Percentiles rank a stretch among this genome's conserved stretches.
These are phyloP conservation scores for Notoglanidium macrostoma DNA, from an alignment of 2,797 vertebrate genomes.

Conservation along the genomic window DNA sequence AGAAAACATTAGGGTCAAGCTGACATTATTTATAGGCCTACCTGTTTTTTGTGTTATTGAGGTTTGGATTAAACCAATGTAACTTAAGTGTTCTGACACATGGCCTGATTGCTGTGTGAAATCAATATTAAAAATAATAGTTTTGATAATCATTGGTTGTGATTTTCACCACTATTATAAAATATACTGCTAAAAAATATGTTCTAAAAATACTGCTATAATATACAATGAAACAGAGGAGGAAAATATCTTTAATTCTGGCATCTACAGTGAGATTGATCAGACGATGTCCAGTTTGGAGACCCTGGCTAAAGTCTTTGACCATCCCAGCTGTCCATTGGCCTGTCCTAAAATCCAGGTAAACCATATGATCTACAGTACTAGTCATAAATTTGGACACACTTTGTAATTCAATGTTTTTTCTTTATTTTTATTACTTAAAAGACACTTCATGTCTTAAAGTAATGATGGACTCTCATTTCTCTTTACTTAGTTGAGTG, in stretches of 20 bases:
- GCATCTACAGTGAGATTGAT: constrained; percentile 77
- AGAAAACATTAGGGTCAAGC: background rate
- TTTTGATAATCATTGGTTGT: background rate
- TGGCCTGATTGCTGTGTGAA: background rate
- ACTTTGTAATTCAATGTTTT: too few species aligned
- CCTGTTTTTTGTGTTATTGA: background rate
- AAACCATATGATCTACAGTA: constrained; percentile 4
- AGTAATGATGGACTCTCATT: too few species aligned
- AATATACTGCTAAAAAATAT: background rate
- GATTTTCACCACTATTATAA: background rate
- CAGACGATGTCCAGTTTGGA: constrained; percentile 80
- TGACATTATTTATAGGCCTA: background rate
- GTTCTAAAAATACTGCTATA: background rate
- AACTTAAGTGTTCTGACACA: background rate
- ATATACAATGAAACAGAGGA: background rate
- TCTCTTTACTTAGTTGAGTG: too few species aligned
- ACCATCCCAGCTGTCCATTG: constrained; percentile 73
- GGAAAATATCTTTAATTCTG: constrained; percentile 10
- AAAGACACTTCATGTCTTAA: too few species aligned
- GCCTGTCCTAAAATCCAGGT: constrained; percentile 73
- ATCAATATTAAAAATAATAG: background rate
- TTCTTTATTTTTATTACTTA: too few species aligned
- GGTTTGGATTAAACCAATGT: background rate
- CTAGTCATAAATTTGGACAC: too few species aligned
- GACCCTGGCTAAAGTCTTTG: constrained; percentile 81